Evolutionary conservation across 1,140 invertebrate genomes (phyloP).

Genomic region (Cydia amplana): DNA sequence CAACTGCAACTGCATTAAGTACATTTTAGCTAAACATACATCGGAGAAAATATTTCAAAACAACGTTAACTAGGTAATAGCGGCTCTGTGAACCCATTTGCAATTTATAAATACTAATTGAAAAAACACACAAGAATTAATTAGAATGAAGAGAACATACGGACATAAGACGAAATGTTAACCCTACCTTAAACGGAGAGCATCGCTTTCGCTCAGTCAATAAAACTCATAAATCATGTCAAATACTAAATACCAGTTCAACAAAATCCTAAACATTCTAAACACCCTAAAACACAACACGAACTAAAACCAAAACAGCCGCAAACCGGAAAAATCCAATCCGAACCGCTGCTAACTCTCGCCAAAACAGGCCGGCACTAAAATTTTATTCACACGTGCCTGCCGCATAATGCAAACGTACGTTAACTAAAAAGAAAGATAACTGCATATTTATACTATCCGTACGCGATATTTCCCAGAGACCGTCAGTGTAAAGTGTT

Average conservation of each 20-base stretch:
- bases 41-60: too few relatives aligned
- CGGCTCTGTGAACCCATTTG: too few relatives aligned
- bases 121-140: too few relatives aligned
- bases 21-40: too few relatives aligned
- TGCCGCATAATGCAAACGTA: slow-evolving; percentile 72
- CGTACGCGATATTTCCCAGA: slow-evolving; percentile 70
- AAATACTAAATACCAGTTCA: background rate
- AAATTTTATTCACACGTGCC: slow-evolving; percentile 72
- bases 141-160: too few relatives aligned
- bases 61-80: too few relatives aligned
- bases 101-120: too few relatives aligned
- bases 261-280: background rate
- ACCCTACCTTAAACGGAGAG: too few relatives aligned
- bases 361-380: slow-evolving; percentile 62
- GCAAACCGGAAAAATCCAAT: slow-evolving; percentile 31
- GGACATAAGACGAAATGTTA: too few relatives aligned
- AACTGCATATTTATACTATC: slow-evolving; percentile 76
- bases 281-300: background rate
- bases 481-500: slow-evolving; percentile 74
- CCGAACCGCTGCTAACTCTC: slow-evolving; percentile 51
- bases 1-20: too few relatives aligned
- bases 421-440: slow-evolving; percentile 77
- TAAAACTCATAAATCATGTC: background rate
- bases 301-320: background rate
- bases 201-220: background rate